Base-by-base conservation (phyloP, 2,797 vertebrate species). In the Choloepus didactylus region DNA sequence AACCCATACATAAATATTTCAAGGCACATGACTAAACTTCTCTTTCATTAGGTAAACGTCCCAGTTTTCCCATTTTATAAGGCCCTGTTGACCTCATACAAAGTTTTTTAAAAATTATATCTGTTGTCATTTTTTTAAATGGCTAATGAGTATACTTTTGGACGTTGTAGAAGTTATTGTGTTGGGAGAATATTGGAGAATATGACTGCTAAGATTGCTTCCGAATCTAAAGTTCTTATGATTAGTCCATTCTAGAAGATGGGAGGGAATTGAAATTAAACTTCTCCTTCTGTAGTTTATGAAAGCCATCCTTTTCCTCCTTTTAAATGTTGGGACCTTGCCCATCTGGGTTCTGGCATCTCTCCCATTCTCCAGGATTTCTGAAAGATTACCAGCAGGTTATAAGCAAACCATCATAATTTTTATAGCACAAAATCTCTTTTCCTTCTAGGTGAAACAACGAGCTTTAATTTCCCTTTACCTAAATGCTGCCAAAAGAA, bases 401-500 rank as follows among this genome's bases (percentile, higher is more conserved):
- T 91, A 83, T 84, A 83, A 38, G 62, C 46, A 93, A 85, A 66
- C 10, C n/a, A 84, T 73, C 46, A 87, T 88, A 69, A 88, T 83
- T 89, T 93, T 79, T 89, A 93, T n/a, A 92, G 86, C 31, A 83
- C 15, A 92, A 95, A 79, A 46, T 84, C 18, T 93, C 18, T 73
- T 73, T 94, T 64, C 67, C 59, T 94, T 14, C n/a, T 85, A 91
- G 54, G 72, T 93, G 88, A 94, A 95, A 95, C 54, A 96, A 85
- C 18, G 69, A 75, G 62, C 35, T 96, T 96, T 93, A 89, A 93
- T 97, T 97, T 95, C 51, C 70, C 35, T 89, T 94, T 89, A 83
- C 89, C 54, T 84, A 95, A 95, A 95, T 95, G 85, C 81, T 91
- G 96, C 81, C 85, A 87, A 96, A 97, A 41, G 62, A 95, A 97